phyloP scores from a whole-genome alignment of 1,140 invertebrate genomes.

The Ptiloglossa arizonensis region DNA sequence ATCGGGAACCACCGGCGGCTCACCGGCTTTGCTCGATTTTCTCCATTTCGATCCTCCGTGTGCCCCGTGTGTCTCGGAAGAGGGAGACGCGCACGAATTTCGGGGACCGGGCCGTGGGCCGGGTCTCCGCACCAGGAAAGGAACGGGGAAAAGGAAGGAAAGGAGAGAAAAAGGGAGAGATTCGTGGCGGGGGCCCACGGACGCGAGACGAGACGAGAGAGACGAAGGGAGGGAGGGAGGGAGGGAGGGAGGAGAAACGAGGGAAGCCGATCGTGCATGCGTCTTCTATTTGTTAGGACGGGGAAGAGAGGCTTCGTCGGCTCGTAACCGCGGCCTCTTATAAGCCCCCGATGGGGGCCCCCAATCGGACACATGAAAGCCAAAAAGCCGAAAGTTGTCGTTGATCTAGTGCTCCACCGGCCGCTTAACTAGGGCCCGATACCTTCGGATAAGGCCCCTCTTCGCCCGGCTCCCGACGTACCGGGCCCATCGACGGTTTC shows the following conservation, averaged over 20 bases:
- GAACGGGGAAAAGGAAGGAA: slow-evolving; percentile 30
- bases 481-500: slow-evolving; percentile 66
- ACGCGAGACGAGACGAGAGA: not conserved
- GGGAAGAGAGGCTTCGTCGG: slow-evolving; percentile 55
- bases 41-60: slow-evolving; percentile 52
- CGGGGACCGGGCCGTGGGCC: not conserved
- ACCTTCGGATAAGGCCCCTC: slow-evolving; percentile 74
- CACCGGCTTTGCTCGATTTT: slow-evolving; percentile 72
- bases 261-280: slow-evolving; percentile 63
- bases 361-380: slow-evolving; percentile 79
- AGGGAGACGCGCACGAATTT: slow-evolving; percentile 55
- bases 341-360: slow-evolving; percentile 65
- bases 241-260: slow-evolving; percentile 48
- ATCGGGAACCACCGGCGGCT: slow-evolving; percentile 29
- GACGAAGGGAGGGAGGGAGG: not conserved
- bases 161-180: slow-evolving; percentile 21
- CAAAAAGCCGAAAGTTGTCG: slow-evolving; percentile 78
- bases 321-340: slow-evolving; percentile 71
- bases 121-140: not conserved
- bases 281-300: slow-evolving; percentile 76
- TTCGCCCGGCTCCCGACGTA: not conserved
- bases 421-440: slow-evolving; percentile 78
- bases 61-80: slow-evolving; percentile 30
- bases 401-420: slow-evolving; percentile 79
- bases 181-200: not conserved